phyloP scores from a whole-genome alignment of 1,140 invertebrate species.

The Drosophila ananassae region DNA sequence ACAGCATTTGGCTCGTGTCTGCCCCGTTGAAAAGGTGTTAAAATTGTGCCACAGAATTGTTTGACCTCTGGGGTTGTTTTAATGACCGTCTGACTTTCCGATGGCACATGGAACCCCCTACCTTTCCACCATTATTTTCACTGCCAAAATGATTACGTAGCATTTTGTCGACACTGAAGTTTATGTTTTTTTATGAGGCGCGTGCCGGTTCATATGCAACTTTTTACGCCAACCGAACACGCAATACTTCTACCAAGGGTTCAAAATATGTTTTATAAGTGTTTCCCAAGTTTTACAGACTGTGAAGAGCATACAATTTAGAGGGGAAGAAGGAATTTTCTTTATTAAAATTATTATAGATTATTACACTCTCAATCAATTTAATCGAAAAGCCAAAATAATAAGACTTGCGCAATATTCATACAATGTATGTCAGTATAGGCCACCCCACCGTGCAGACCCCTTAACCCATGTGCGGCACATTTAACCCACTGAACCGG shows the following conservation, averaged over 20 bases:
- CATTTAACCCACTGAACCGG: constrained; percentile 70
- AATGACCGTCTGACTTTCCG: constrained; percentile 30
- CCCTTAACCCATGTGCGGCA: constrained; percentile 26
- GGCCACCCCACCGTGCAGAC: constrained; percentile 19
- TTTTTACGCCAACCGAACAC: constrained; percentile 51
- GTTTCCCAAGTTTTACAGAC: constrained; percentile 39
- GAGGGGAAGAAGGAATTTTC: neutral
- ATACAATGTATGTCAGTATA: neutral
- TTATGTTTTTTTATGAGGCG: constrained; percentile 75
- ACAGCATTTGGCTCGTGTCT: constrained; percentile 56
- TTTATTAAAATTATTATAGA: constrained; percentile 1
- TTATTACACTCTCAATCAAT: neutral
- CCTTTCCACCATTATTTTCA: constrained; percentile 8
- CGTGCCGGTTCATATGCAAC: constrained; percentile 59
- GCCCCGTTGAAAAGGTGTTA: constrained; percentile 69
- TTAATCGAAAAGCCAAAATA: constrained; percentile 11
- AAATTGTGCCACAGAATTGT: constrained; percentile 78
- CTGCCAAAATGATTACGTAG: constrained; percentile 64
- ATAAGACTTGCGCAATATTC: constrained; percentile 11
- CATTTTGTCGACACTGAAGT: constrained; percentile 80
- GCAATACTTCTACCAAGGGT: constrained; percentile 60
- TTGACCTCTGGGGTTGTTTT: constrained; percentile 67
- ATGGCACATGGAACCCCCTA: constrained; percentile 25
- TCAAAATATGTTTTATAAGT: constrained; percentile 35
- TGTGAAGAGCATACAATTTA: constrained; percentile 56